Evolutionary conservation across 2,888 invertebrate species (phyloP).

Genomic region (Oasisia sp.): DNA sequence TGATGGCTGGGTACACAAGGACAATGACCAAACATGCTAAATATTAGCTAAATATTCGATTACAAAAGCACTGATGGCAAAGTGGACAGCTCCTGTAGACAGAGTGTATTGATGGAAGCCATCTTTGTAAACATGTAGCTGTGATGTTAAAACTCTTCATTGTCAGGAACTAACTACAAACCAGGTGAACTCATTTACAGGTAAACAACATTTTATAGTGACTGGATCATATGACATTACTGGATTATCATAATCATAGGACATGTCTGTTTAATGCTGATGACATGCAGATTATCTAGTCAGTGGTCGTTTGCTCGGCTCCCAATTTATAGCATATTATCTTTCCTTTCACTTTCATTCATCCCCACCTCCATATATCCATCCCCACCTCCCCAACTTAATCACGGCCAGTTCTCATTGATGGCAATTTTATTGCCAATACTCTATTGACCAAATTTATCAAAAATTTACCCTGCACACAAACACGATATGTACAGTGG

Average conservation of each 20-base stretch:
- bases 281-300: neutral
- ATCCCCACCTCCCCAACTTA: neutral
- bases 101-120: neutral
- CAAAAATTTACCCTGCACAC: neutral
- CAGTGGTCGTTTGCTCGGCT: neutral
- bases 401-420: neutral
- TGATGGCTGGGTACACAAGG: neutral
- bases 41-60: neutral
- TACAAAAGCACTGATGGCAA: neutral
- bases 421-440: neutral
- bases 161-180: neutral
- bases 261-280: neutral
- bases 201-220: neutral
- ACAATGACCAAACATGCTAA: neutral
- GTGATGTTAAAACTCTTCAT: neutral
- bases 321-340: neutral
- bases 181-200: neutral
- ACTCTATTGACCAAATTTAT: neutral
- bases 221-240: neutral
- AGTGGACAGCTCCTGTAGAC: neutral
- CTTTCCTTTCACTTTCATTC: neutral
- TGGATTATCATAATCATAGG: neutral
- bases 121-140: neutral
- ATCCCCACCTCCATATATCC: neutral
- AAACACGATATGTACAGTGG: too few species aligned